Conservation (phyloP, 2,888 invertebrate genomes). For the Copidosoma aretas region DNA sequence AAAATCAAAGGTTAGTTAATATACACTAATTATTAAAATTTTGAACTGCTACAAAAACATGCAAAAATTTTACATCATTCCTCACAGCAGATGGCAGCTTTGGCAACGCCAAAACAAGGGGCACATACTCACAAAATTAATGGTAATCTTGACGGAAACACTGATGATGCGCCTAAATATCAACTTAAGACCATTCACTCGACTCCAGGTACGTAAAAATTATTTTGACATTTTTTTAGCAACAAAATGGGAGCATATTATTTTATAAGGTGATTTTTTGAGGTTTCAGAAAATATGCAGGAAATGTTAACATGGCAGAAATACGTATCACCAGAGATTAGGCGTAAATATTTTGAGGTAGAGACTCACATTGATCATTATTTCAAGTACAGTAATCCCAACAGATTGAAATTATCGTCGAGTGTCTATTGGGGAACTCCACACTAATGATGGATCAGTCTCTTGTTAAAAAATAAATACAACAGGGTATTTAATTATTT, state of each 20-base stretch:
- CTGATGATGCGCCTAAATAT: conserved; percentile 55
- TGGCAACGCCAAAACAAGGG: conserved; percentile 33
- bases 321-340: conserved; percentile 58
- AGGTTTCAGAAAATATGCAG: conserved; percentile 61
- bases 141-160: conserved; percentile 58
- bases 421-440: conserved; percentile 79
- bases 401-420: conserved; percentile 73
- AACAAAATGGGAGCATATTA: background rate
- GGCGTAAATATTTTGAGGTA: conserved; percentile 68
- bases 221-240: conserved; percentile 1
- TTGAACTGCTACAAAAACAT: background rate
- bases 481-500: too few relatives aligned
- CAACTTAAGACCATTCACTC: conserved; percentile 57
- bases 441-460: conserved; percentile 64
- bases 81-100: conserved; percentile 41
- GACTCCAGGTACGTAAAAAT: conserved; percentile 52
- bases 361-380: conserved; percentile 66
- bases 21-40: background rate
- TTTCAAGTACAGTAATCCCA: conserved; percentile 73
- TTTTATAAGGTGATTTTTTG: background rate
- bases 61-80: conserved; percentile 9
- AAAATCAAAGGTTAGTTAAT: conserved; percentile 38
- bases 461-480: conserved; percentile 26
- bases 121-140: conserved; percentile 55
- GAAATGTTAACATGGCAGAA: conserved; percentile 64